Conservation (phyloP, 2,113 vertebrate species). For the Zosterops borbonicus region DNA sequence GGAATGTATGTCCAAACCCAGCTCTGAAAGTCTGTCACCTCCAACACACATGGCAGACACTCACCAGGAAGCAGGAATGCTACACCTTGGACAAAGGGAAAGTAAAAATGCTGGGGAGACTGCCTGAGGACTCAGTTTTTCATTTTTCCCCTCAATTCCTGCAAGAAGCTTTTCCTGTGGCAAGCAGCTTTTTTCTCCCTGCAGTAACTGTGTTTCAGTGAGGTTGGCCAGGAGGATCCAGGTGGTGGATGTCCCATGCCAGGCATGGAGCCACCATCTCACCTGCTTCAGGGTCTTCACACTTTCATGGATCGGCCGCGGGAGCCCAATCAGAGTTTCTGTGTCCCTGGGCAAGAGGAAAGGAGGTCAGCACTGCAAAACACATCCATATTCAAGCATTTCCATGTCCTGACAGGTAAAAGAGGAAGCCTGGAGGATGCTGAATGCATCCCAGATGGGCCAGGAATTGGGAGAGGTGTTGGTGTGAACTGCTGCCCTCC, state of each 20-base stretch:
- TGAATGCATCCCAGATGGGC: background rate
- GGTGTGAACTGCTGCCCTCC: accelerated
- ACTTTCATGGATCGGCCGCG: constrained; percentile 94
- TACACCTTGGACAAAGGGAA: background rate
- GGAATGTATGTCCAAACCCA: background rate
- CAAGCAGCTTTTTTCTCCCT: background rate
- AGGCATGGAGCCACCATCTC: accelerated
- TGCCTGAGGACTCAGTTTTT: background rate
- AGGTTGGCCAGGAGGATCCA: background rate
- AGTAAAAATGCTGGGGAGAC: background rate
- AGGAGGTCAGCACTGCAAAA: background rate
- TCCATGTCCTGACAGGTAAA: background rate
- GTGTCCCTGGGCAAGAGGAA: constrained; percentile 81
- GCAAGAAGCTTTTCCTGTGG: background rate
- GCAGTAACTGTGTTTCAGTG: background rate
- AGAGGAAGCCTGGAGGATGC: background rate
- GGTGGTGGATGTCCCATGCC: accelerated
- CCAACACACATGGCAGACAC: background rate
- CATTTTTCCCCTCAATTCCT: background rate
- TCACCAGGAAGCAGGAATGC: background rate
- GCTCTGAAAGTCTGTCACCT: background rate
- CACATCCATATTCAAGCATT: background rate
- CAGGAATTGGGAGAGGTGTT: background rate
- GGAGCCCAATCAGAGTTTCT: constrained; percentile 92
- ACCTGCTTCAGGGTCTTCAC: constrained; percentile 98